Percentiles rank a stretch among this genome's conserved stretches.
phyloP scores from a whole-genome alignment of 2,113 vertebrate species.

The Hippopotamus amphibius region DNA sequence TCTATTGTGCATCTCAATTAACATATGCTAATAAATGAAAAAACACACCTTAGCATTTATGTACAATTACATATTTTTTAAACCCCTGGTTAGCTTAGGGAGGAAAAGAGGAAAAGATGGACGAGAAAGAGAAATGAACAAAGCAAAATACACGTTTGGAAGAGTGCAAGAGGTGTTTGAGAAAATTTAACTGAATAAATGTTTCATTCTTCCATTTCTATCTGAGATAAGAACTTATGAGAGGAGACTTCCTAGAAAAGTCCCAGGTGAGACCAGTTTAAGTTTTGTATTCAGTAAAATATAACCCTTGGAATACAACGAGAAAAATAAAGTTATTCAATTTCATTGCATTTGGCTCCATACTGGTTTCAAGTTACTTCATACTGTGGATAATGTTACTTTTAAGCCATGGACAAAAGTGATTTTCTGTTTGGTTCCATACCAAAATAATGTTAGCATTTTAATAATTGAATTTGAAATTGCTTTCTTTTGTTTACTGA shows the following conservation, averaged over 20 bases:
- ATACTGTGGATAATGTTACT: slow-evolving; percentile 30
- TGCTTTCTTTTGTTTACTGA: slow-evolving; percentile 64
- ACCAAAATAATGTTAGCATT: slow-evolving; percentile 62
- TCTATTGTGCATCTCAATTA: neutral
- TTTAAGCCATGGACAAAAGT: slow-evolving; percentile 44
- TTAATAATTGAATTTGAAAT: slow-evolving; percentile 72
- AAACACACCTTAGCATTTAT: neutral
- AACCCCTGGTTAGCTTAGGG: neutral
- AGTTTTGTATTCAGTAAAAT: slow-evolving; percentile 32
- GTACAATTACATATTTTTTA: neutral
- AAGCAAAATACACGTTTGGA: neutral
- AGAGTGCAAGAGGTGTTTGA: neutral
- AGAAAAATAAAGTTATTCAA: neutral
- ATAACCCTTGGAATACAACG: neutral
- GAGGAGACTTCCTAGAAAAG: neutral
- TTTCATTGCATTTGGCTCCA: neutral
- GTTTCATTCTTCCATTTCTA: neutral
- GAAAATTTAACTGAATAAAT: neutral
- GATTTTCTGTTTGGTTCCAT: slow-evolving; percentile 59
- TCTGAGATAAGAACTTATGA: neutral
- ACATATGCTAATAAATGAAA: neutral
- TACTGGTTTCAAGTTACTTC: neutral
- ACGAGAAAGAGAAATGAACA: neutral
- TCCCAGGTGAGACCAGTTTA: neutral
- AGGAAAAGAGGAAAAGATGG: neutral